A percentile compares a stretch with the other conserved stretches of the same genome.
phyloP scores from a whole-genome alignment of 1,140 invertebrate species.

The Caenorhabditis tropicalis region DNA sequence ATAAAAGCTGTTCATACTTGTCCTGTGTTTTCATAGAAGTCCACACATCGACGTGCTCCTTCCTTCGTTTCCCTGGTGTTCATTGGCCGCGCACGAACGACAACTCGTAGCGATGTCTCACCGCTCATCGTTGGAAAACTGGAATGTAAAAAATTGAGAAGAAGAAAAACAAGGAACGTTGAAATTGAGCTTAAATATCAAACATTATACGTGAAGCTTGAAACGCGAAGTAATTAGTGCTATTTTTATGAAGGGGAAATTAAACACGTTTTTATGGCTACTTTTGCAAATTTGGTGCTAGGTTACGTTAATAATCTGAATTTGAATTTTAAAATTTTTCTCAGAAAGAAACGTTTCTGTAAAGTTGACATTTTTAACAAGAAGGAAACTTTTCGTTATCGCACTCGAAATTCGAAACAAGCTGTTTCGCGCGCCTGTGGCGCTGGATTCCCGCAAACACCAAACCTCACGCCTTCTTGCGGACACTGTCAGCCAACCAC shows the following conservation, averaged over 20 bases:
- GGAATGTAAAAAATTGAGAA: not conserved
- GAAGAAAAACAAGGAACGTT: not conserved
- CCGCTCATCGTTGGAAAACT: not conserved
- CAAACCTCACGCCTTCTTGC: not conserved
- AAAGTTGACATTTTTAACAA: too few species aligned
- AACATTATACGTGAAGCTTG: too few species aligned
- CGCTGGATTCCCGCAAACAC: not conserved
- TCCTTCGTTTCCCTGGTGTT: conserved; percentile 79
- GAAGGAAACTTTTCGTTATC: too few species aligned
- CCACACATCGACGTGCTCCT: conserved; percentile 79
- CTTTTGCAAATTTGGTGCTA: too few species aligned
- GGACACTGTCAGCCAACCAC: not conserved
- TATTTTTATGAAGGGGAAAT: too few species aligned
- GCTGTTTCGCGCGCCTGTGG: not conserved
- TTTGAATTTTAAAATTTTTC: too few species aligned
- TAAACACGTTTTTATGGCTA: too few species aligned
- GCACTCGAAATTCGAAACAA: too few species aligned
- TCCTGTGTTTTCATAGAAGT: conserved; percentile 75
- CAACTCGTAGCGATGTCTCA: not conserved
- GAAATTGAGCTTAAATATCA: too few species aligned
- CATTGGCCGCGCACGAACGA: conserved; percentile 81
- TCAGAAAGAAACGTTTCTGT: too few species aligned
- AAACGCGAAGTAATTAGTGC: too few species aligned
- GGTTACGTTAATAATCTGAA: too few species aligned
- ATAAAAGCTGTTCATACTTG: conserved; percentile 81